Evolutionary conservation across 1,140 invertebrate genomes (phyloP).

Genomic region (Euglossa dilemma): DNA sequence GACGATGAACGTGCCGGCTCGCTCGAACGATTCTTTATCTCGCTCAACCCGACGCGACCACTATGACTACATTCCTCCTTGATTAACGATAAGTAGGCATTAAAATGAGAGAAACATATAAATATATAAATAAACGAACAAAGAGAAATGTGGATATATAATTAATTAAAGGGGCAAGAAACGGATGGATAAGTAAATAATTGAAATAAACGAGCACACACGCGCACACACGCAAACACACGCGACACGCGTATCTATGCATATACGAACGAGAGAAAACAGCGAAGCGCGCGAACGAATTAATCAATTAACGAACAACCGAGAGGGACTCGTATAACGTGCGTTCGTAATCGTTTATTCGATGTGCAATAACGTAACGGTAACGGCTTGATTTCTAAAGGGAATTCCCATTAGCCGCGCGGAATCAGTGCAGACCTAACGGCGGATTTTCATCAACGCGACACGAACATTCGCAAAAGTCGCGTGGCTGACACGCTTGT

Average conservation of each 20-base stretch:
- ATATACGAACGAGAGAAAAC: neutral
- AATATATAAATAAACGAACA: constrained; percentile 29
- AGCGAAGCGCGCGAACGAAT: constrained; percentile 14
- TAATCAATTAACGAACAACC: constrained; percentile 15
- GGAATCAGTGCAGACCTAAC: neutral
- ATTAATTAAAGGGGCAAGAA: neutral
- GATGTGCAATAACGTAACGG: constrained; percentile 78
- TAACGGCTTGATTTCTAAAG: constrained; percentile 71
- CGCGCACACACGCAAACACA: constrained; percentile 24
- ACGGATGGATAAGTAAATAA: constrained; percentile 25
- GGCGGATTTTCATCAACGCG: constrained; percentile 1
- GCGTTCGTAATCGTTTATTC: constrained; percentile 76
- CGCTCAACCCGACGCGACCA: constrained; percentile 74
- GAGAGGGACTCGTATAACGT: constrained; percentile 65
- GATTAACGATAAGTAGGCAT: constrained; percentile 79
- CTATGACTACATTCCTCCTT: constrained; percentile 79
- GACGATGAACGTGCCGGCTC: constrained; percentile 75
- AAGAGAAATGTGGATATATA: neutral
- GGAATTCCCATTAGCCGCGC: constrained; percentile 9
- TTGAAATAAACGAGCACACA: constrained; percentile 29
- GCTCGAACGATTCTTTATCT: constrained; percentile 75
- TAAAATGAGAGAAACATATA: constrained; percentile 74
- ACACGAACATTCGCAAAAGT: neutral
- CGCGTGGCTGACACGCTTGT: neutral
- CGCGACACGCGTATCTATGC: constrained; percentile 24